Conservation (phyloP, 2,888 invertebrate genomes). For the Orthosia cruda region DNA sequence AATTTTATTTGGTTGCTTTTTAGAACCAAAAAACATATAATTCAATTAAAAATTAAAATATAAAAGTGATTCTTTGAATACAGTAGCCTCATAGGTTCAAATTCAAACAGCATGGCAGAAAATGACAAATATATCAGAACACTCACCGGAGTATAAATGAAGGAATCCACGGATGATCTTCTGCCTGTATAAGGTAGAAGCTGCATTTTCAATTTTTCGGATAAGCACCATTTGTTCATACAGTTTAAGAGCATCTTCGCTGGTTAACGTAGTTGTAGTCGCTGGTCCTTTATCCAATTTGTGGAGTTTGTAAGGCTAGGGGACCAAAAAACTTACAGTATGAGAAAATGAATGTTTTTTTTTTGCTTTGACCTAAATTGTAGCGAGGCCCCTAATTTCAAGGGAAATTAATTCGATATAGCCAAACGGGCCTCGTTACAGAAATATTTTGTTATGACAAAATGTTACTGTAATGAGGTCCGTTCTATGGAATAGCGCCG, state of each 20-base stretch:
- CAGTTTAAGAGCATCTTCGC: neutral
- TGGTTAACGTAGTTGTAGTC: no score
- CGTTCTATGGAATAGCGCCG: no score
- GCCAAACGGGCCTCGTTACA: no score
- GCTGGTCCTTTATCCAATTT: constrained; percentile 20
- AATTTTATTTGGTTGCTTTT: neutral
- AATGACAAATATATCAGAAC: no score
- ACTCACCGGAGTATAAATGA: constrained; percentile 34
- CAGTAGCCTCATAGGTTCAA: no score
- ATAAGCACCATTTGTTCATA: neutral
- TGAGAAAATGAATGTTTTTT: neutral
- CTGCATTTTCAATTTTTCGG: constrained; percentile 19
- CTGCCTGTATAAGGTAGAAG: constrained; percentile 25
- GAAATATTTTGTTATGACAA: no score
- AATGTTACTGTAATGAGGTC: no score
- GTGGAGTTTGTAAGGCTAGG: constrained; percentile 36
- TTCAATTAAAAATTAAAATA: neutral
- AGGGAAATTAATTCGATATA: no score
- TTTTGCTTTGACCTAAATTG: no score
- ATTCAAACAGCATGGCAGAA: no score
- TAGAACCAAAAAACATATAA: neutral
- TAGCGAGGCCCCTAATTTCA: no score
- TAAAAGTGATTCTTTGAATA: no score
- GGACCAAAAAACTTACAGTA: constrained; percentile 12
- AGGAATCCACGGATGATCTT: constrained; percentile 37